Conservation (phyloP, 2,888 invertebrate species). For the Argynnis bischoffii region DNA sequence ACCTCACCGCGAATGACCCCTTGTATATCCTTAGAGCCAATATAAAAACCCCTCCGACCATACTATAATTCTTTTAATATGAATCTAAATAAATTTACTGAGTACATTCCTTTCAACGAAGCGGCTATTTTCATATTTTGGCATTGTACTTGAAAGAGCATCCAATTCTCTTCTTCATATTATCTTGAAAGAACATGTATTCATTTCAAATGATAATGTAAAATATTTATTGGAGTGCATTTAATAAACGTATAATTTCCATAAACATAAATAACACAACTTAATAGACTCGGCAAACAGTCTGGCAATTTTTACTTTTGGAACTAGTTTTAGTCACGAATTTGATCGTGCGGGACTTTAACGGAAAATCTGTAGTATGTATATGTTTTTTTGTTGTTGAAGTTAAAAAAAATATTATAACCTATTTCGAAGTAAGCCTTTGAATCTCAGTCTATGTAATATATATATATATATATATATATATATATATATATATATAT, state of each 20-base stretch:
- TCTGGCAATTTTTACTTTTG: no score
- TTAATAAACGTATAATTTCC: neutral
- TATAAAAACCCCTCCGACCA: slow-evolving; percentile 29
- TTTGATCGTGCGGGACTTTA: no score
- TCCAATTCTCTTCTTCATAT: slow-evolving; percentile 17
- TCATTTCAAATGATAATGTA: neutral
- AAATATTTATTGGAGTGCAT: slow-evolving; percentile 8
- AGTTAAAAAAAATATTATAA: no score
- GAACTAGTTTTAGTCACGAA: no score
- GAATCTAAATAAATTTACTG: slow-evolving; percentile 33
- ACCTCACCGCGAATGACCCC: slow-evolving; percentile 14
- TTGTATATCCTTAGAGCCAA: slow-evolving; percentile 16
- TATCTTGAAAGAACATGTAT: slow-evolving; percentile 13
- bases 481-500: no score
- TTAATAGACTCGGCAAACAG: neutral
- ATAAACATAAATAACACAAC: neutral
- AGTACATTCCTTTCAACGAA: slow-evolving; percentile 15
- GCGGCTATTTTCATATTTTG: slow-evolving; percentile 16
- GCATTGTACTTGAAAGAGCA: slow-evolving; percentile 15
- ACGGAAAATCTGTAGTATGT: no score
- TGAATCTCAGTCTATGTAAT: no score
- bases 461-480: no score
- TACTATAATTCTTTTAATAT: slow-evolving; percentile 33
- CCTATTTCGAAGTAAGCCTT: no score
- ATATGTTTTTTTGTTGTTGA: no score